Evolutionary conservation across 2,888 invertebrate species (phyloP), one percentile per base, ranked within the genome.

Genomic region (Myopa tessellatipennis): DNA sequence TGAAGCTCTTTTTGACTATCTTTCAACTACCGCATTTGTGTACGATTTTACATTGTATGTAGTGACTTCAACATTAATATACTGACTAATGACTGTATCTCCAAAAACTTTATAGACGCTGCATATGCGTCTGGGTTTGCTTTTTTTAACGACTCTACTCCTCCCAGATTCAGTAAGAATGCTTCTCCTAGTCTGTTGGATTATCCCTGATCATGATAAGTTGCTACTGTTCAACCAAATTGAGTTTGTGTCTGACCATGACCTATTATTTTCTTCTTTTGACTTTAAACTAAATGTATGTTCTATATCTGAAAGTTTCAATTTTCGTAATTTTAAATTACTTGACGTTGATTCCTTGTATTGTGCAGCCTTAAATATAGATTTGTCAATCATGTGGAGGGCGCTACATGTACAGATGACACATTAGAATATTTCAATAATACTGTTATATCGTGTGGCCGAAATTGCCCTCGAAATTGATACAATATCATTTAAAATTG

Each of bases 351-450:
- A n/a, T n/a, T n/a, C n/a, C n/a, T n/a, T n/a, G n/a, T n/a, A 50
- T 50, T 50, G 50, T 50, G 50, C 50, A 50, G 50, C 50, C 6
- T 50, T 50, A 50, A 50, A 50, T 50, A 12, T 50, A 50, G 50
- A 50, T 50, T 50, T 6, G 50, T 8, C 50, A 50, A 50, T 12
- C 50, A 50, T 50, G 50, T 50, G 50, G 50, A 50, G 50, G 50
- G 12, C 50, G 12, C 12, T 50, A 50, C 50, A 79, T 55, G 78
- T 78, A n/a, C n/a, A 52, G 61, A 77, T 63, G 68, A 74, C 3
- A 79, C 82, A 12, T 78, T 81, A 63, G 83, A 83, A 75, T 82
- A 83, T 74, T 76, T 82, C 18, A 69, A 83, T 5, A 79, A 83
- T 18, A 77, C 78, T 72, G 50, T 50, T 50, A 50, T 12, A 8